phyloP scores from a whole-genome alignment of 2,797 vertebrate species.

The Carapus acus region DNA sequence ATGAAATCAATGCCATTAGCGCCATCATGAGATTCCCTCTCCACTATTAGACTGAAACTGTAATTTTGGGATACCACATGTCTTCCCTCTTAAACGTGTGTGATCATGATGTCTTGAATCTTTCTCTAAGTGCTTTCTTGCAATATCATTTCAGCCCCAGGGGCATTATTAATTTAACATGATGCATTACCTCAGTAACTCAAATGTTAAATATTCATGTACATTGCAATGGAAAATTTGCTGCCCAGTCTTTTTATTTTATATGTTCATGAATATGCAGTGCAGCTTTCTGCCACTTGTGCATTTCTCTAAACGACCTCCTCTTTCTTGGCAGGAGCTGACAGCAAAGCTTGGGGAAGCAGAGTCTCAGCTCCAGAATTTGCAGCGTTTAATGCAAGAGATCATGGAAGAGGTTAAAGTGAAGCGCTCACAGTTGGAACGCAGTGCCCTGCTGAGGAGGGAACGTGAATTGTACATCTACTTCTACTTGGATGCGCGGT shows the following conservation, averaged over 20 bases:
- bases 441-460: slow-evolving; percentile 68
- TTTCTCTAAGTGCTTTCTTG: neutral
- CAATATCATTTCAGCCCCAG: neutral
- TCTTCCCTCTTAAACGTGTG: neutral
- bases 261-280: neutral
- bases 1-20: no score
- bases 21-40: no score
- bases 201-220: neutral
- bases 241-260: neutral
- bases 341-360: slow-evolving; percentile 71
- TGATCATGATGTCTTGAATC: neutral
- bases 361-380: slow-evolving; percentile 72
- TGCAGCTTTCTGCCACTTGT: neutral
- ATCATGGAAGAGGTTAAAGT: slow-evolving; percentile 78
- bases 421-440: slow-evolving; percentile 79
- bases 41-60: no score
- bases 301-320: neutral
- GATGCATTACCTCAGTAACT: neutral
- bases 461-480: slow-evolving; percentile 85
- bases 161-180: neutral
- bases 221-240: neutral
- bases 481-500: slow-evolving; percentile 79
- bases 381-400: slow-evolving; percentile 77
- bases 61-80: neutral
- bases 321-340: slow-evolving; percentile 72